A percentile compares a stretch with the other conserved stretches of the same genome.
Conservation (phyloP, 2,888 invertebrate genomes). For the Laspeyria flexula region DNA sequence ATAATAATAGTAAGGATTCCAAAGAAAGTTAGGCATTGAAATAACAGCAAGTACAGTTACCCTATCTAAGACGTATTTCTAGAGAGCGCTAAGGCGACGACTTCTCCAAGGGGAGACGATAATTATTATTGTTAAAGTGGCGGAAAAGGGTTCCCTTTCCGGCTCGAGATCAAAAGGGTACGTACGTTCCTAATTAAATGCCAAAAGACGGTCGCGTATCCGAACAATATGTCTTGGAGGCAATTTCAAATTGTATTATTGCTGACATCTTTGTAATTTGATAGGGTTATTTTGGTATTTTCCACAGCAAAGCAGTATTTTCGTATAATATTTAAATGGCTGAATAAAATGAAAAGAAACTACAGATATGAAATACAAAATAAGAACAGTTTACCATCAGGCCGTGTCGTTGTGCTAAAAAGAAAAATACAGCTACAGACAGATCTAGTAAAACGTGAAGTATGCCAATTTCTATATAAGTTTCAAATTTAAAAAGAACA, state of each 20-base stretch:
- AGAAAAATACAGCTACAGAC: no score
- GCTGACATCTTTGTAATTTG: slow-evolving; percentile 10
- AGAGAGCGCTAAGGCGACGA: slow-evolving; percentile 15
- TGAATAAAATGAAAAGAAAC: no score
- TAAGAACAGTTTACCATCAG: no score
- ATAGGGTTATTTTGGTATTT: slow-evolving; percentile 1
- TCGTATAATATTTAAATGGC: background rate
- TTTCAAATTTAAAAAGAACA: no score
- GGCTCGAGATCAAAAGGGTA: slow-evolving; percentile 34
- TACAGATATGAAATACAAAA: no score
- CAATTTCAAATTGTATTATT: slow-evolving; percentile 20
- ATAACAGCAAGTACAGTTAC: background rate
- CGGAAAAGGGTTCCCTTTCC: slow-evolving; percentile 34
- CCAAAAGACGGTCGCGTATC: slow-evolving; percentile 25
- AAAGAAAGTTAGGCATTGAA: no score
- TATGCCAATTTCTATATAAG: no score
- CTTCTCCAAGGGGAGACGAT: slow-evolving; percentile 14
- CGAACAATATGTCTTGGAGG: slow-evolving; percentile 19
- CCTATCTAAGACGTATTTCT: slow-evolving; percentile 2
- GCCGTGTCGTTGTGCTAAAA: no score
- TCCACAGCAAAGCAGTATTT: background rate
- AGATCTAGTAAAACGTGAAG: no score
- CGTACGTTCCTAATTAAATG: slow-evolving; percentile 35
- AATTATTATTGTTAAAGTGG: slow-evolving; percentile 39
- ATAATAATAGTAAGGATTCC: no score